Percentiles rank a stretch among this genome's conserved stretches.
phyloP scores from a whole-genome alignment of 2,113 vertebrate species.

The Phrynosoma blainvillii region DNA sequence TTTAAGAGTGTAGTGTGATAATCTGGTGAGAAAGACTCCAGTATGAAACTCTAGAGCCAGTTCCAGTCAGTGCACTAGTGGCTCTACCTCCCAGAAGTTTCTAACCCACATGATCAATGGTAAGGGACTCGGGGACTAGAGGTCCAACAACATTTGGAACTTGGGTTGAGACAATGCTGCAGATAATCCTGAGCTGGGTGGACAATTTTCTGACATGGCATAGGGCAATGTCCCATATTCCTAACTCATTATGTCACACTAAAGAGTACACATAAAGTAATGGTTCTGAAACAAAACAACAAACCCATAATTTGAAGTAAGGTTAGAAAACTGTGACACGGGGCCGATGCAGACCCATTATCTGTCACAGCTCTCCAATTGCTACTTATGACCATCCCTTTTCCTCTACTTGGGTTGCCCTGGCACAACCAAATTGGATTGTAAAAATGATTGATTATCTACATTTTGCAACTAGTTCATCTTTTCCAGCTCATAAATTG shows the following conservation, averaged over 20 bases:
- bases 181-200: background rate
- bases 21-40: background rate
- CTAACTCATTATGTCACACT: background rate
- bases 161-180: background rate
- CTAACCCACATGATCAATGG: background rate
- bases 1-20: too few species aligned
- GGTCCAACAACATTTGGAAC: background rate
- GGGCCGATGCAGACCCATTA: background rate
- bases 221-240: background rate
- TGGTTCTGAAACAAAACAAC: background rate
- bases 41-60: background rate
- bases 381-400: background rate
- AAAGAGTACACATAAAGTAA: background rate
- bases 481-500: slow-evolving; percentile 32
- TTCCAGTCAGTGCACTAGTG: background rate
- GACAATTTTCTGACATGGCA: background rate
- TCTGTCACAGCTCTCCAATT: slow-evolving; percentile 16
- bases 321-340: background rate
- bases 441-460: slow-evolving; percentile 2
- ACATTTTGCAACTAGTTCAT: background rate
- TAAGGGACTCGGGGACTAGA: background rate
- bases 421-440: background rate
- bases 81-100: background rate
- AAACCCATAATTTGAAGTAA: background rate
- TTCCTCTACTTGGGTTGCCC: background rate